These are phyloP conservation scores for Chydorus sphaericus DNA, from an alignment of 2,888 invertebrate genomes.

Conservation along the genomic window DNA sequence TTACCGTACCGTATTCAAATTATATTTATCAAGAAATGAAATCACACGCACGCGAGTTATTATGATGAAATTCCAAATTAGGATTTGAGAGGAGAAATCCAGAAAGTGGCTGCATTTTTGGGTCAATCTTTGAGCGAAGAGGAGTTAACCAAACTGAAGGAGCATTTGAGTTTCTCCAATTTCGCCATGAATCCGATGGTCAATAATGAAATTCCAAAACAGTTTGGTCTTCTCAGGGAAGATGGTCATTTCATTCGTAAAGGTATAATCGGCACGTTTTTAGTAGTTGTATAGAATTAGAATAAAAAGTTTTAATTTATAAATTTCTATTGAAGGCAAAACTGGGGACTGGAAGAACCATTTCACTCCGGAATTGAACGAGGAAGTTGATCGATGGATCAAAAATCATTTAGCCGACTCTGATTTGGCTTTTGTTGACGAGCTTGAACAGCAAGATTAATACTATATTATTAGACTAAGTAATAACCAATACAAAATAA, in stretches of 20 bases:
- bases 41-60: not conserved
- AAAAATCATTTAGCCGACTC: constrained; percentile 31
- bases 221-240: constrained; percentile 6
- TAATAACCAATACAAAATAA: too few relatives aligned
- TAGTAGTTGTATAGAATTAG: too few relatives aligned
- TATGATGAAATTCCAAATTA: not conserved
- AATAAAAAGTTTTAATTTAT: too few relatives aligned
- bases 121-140: constrained; percentile 47
- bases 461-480: too few relatives aligned
- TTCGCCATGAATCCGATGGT: constrained; percentile 70
- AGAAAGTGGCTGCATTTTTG: constrained; percentile 55
- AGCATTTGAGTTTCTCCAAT: constrained; percentile 60
- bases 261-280: constrained; percentile 11
- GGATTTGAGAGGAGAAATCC: constrained; percentile 50
- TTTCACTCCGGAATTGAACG: constrained; percentile 54
- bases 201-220: constrained; percentile 32
- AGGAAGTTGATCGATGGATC: constrained; percentile 56
- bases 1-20: too few relatives aligned
- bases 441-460: constrained; percentile 1
- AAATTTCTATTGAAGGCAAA: not conserved
- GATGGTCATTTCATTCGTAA: constrained; percentile 14
- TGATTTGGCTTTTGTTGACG: not conserved
- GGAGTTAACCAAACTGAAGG: constrained; percentile 47
- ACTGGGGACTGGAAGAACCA: constrained; percentile 63
- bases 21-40: too few relatives aligned